Base-by-base conservation (phyloP, 2,797 vertebrate species). In the Acanthiza pusilla region DNA sequence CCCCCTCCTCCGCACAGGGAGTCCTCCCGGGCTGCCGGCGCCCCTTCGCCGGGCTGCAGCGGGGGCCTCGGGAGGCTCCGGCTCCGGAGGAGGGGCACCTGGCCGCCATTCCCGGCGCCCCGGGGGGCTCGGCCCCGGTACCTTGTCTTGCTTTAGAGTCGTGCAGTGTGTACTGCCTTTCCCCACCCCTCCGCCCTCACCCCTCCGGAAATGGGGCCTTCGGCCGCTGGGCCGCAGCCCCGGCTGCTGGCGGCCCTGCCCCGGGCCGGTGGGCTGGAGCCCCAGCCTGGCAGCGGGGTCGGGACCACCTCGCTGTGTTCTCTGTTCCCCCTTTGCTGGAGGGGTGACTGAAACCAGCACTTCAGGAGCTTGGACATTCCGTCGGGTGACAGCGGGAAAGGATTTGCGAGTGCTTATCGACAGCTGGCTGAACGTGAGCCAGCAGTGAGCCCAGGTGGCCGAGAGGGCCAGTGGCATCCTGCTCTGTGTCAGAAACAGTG, bases 291-390 rank as follows among this genome's bases (percentile, higher is more conserved):
- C 43, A 9, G 30, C 5, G 6, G 26, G 4, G 1, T 15, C 6
- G 17, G 29, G 29, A 3, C 5, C 38, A 1, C 43, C 25, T n/a
- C 5, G 2, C 7, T 29, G 42, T 7, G 0, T 8, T 7, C 12
- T 2, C 58, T 23, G 18, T 1, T 23, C 6, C 2, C 26, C 29
- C 45, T 21, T 30, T 11, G 21, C 38, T 5, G 38, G 1, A 20
- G 29, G 2, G 5, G 40, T 18, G 40, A 5, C 54, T 21, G 40
- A 0, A 19, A 2, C 13, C 42, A 8, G 30, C 34, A 6, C 43
- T 11, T 16, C 10, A 4, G 65, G 27, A 58, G 4, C 40, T 3
- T 3, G 17, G 70, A 2, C 0, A 1, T 42, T 16, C 13, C 16
- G 1, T 45, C 0, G 10, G 2, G 6, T 66, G 36, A 3, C 23